Percentiles rank a stretch among this genome's conserved stretches.
These are phyloP conservation scores for Brienomyrus longianalis DNA, from an alignment of 2,113 vertebrate genomes.

Conservation along the genomic window DNA sequence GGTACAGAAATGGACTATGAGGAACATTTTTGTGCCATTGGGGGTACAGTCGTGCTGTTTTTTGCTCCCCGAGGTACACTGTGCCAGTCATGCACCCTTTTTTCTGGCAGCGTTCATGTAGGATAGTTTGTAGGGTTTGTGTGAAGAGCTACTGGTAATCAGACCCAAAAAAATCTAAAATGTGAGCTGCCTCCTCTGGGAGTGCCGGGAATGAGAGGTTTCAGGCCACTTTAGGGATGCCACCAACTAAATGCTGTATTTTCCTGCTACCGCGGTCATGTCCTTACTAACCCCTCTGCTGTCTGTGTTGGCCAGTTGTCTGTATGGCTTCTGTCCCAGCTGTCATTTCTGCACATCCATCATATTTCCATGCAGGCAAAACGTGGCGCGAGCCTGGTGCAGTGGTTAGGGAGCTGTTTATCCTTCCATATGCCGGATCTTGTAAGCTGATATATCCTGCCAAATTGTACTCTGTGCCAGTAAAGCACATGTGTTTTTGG, in stretches of 20 bases:
- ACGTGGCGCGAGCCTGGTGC: conserved; percentile 91
- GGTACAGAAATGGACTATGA: background rate
- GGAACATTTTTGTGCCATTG: background rate
- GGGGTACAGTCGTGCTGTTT: background rate
- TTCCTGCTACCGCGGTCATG: conserved; percentile 56
- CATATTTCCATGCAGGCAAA: conserved; percentile 70
- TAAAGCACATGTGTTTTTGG: conserved; percentile 63
- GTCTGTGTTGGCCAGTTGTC: conserved; percentile 56
- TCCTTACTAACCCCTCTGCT: conserved; percentile 59
- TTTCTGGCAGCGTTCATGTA: background rate
- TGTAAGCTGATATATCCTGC: conserved; percentile 81
- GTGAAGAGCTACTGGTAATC: background rate
- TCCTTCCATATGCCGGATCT: conserved; percentile 90
- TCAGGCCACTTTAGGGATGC: background rate
- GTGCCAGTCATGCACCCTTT: background rate
- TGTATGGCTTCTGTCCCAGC: conserved; percentile 70
- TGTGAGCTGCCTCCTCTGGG: background rate
- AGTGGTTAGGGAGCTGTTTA: conserved; percentile 77
- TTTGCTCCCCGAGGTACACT: background rate
- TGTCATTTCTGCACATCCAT: conserved; percentile 63
- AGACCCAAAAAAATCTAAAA: background rate
- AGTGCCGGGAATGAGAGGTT: background rate
- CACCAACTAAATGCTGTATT: conserved; percentile 38
- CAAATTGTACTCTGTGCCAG: conserved; percentile 71
- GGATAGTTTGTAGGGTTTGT: background rate